phyloP scores from a whole-genome alignment of 2,113 vertebrate species.

The Cyanistes caeruleus region DNA sequence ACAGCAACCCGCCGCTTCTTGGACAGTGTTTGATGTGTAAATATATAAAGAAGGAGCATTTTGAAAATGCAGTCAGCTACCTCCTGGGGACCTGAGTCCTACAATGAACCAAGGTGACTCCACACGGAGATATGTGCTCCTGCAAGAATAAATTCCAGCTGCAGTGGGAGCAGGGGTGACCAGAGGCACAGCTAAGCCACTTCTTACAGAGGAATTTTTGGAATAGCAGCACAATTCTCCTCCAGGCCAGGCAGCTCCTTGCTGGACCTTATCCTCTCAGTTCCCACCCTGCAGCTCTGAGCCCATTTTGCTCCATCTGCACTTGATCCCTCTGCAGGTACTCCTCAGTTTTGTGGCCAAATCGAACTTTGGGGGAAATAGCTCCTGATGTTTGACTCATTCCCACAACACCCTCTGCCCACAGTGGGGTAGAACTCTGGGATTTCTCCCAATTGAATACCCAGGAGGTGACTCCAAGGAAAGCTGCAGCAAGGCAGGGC shows the following conservation, averaged over 20 bases:
- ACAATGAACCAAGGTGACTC: slow-evolving; percentile 45
- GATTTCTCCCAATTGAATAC: background rate
- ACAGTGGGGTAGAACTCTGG: background rate
- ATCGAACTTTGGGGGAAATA: background rate
- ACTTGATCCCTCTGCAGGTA: background rate
- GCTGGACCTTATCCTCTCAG: background rate
- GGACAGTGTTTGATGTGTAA: slow-evolving; percentile 69
- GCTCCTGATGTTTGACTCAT: background rate
- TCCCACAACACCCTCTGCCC: background rate
- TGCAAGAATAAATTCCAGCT: slow-evolving; percentile 46
- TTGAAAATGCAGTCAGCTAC: slow-evolving; percentile 41
- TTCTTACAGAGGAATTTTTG: slow-evolving; percentile 7
- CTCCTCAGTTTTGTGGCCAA: background rate
- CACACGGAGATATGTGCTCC: background rate
- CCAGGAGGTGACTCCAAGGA: background rate
- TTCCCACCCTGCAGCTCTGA: background rate
- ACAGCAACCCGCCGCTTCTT: slow-evolving; percentile 45
- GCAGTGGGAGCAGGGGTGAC: slow-evolving; percentile 4
- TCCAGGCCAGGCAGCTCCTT: background rate
- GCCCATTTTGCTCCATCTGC: background rate
- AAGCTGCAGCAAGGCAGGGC: background rate
- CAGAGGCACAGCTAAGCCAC: slow-evolving; percentile 9
- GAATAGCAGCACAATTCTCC: background rate
- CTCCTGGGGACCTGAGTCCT: slow-evolving; percentile 33
- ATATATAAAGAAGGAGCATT: slow-evolving; percentile 62